Percentiles rank a stretch among this genome's conserved stretches.
Evolutionary conservation across 2,888 invertebrate genomes (phyloP).

Genomic region (Sphinx pinastri): DNA sequence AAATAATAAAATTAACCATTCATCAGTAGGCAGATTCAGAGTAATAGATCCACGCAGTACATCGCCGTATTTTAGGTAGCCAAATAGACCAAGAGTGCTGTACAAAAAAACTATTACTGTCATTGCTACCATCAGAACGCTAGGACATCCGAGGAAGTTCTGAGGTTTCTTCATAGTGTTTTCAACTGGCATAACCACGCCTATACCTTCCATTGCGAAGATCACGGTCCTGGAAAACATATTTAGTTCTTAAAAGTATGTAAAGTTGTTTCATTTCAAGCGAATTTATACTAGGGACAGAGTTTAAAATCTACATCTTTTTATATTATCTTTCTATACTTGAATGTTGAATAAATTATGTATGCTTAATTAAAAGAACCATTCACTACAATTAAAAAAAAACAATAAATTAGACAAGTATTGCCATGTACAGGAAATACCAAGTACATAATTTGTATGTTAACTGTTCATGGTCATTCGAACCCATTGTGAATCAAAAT

Average conservation of each 20-base stretch:
- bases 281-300: too few species aligned
- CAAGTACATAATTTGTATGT: too few species aligned
- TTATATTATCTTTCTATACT: too few species aligned
- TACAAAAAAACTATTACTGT: constrained; percentile 90
- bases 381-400: too few species aligned
- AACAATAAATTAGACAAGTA: too few species aligned
- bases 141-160: constrained; percentile 90
- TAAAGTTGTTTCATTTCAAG: too few species aligned
- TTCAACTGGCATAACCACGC: constrained; percentile 96
- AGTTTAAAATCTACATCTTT: too few species aligned
- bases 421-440: background rate
- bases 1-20: constrained; percentile 76
- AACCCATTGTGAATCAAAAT: background rate
- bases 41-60: constrained; percentile 90
- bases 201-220: constrained; percentile 98
- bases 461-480: background rate
- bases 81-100: constrained; percentile 93
- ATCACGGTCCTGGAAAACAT: constrained; percentile 90
- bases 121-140: constrained; percentile 95
- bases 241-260: too few species aligned
- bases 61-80: constrained; percentile 93
- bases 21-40: constrained; percentile 89
- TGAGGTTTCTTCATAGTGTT: constrained; percentile 94
- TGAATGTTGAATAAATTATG: too few species aligned
- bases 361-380: too few species aligned